A percentile compares a stretch with the other conserved stretches of the same genome.
These are phyloP conservation scores for Micrastur ruficollis DNA, from an alignment of 2,797 vertebrate genomes.

Conservation along the genomic window DNA sequence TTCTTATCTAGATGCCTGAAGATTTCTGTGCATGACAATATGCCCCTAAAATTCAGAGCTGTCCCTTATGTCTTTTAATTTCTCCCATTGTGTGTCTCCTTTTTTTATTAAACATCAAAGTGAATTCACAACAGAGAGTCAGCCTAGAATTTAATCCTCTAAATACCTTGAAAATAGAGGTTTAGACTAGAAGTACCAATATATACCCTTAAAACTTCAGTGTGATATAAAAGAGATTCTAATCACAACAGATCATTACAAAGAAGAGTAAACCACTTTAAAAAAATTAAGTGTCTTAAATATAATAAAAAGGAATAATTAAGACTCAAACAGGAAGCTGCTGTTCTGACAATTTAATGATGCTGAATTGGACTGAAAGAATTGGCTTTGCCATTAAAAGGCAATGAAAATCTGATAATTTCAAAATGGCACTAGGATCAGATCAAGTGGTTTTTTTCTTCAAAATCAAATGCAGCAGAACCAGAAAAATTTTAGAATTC, in stretches of 20 bases:
- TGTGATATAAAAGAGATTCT: slow-evolving; percentile 78
- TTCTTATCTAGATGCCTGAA: slow-evolving; percentile 61
- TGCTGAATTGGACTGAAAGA: slow-evolving; percentile 74
- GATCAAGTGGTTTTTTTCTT: background rate
- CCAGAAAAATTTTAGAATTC: background rate
- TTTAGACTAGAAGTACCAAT: slow-evolving; percentile 68
- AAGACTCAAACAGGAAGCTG: slow-evolving; percentile 79
- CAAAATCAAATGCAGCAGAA: background rate
- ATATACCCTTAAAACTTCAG: slow-evolving; percentile 72
- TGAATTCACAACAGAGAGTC: slow-evolving; percentile 75
- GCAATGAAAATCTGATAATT: slow-evolving; percentile 52
- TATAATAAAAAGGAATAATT: slow-evolving; percentile 82
- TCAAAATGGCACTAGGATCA: slow-evolving; percentile 52
- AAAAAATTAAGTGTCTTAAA: slow-evolving; percentile 76
- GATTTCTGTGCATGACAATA: slow-evolving; percentile 63
- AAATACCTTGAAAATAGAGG: slow-evolving; percentile 72
- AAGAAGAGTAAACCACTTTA: slow-evolving; percentile 77
- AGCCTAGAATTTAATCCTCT: slow-evolving; percentile 74
- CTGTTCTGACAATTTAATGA: slow-evolving; percentile 79
- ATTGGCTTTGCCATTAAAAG: slow-evolving; percentile 63
- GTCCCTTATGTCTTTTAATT: slow-evolving; percentile 66
- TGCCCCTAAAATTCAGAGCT: slow-evolving; percentile 69
- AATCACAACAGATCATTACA: slow-evolving; percentile 83
- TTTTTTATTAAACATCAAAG: slow-evolving; percentile 67
- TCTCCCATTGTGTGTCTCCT: slow-evolving; percentile 60